Evolutionary conservation across 2,888 invertebrate species (phyloP), one percentile per base, ranked within the genome.

Genomic region (Malacosoma neustria): DNA sequence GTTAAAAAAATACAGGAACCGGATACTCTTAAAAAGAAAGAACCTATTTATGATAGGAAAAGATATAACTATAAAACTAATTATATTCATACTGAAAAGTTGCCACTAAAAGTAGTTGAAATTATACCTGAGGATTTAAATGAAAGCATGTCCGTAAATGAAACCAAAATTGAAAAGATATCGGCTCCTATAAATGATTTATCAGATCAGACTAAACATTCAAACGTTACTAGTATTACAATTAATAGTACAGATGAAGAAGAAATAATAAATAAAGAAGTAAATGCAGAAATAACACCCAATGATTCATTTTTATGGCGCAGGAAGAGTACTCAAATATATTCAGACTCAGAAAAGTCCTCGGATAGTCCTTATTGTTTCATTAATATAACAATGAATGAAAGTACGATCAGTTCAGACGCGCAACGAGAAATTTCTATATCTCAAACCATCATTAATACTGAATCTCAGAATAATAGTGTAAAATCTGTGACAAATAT

Each of bases 231-330:
- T 40, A 38, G 43, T 11, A 39, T 36, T 15, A 47, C 35, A 36
- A 41, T 36, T 37, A 47, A 13, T 35, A 39, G 30, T 42, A 49
- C 39, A 32, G 41, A 40, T 33, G 46, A 49, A 29, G 48, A 55
- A 38, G 67, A 67, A 40, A 59, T 63, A 15, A 34, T 46, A 5
- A 64, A 68, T 44, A 61, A 75, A 54, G 74, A 76, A 33, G 52
- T 79, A 7, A 71, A 59, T 48, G 54, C 75, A 12, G 66, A 61
- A 9, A 79, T 89, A 38, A 80, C 87, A 49, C 91, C 91, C 1
- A 91, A 91, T 55, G 87, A 85, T 46, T 91, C 92, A 3, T 92
- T 92, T 65, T 69, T 92, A 29, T 91, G 90, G 88, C 86, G 89
- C 39, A 65, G 84, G 41, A 89, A 84, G 65, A 80, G 76, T 42